Evolutionary conservation across 2,888 invertebrate species (phyloP).

Genomic region (Automeris io): DNA sequence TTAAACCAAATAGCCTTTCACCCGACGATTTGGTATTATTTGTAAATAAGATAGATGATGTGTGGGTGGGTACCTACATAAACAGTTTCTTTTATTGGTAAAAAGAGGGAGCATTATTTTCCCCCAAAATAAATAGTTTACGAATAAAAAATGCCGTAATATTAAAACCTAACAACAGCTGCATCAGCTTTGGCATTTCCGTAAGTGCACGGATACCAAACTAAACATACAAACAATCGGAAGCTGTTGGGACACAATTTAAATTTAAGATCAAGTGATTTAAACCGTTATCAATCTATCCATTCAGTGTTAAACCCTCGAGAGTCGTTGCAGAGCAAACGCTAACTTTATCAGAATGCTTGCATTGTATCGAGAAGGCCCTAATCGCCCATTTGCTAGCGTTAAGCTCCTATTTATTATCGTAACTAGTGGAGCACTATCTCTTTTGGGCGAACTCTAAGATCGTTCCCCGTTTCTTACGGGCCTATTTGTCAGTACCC

Average conservation of each 20-base stretch:
- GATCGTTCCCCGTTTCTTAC: conserved; percentile 56
- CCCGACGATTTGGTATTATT: too few species aligned
- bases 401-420: conserved; percentile 66
- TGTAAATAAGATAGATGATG: too few species aligned
- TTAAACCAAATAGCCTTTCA: too few species aligned
- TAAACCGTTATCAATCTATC: conserved; percentile 45
- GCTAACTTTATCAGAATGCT: conserved; percentile 66
- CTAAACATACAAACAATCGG: conserved; percentile 18
- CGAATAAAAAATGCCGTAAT: neutral
- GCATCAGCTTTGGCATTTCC: neutral
- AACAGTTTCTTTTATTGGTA: too few species aligned
- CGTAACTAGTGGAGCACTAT: conserved; percentile 66
- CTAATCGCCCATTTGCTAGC: conserved; percentile 64
- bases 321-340: conserved; percentile 57
- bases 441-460: conserved; percentile 50
- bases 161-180: neutral
- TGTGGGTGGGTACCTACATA: too few species aligned
- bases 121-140: neutral
- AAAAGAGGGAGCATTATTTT: too few species aligned
- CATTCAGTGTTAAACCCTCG: conserved; percentile 47
- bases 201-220: neutral
- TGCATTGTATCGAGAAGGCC: conserved; percentile 64
- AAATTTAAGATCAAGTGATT: conserved; percentile 31
- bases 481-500: conserved; percentile 57
- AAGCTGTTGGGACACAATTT: conserved; percentile 1